Evolutionary conservation across 2,113 vertebrate genomes (phyloP), one percentile per base, ranked within the genome.

Genomic region (Andinoacara biseriatus): DNA sequence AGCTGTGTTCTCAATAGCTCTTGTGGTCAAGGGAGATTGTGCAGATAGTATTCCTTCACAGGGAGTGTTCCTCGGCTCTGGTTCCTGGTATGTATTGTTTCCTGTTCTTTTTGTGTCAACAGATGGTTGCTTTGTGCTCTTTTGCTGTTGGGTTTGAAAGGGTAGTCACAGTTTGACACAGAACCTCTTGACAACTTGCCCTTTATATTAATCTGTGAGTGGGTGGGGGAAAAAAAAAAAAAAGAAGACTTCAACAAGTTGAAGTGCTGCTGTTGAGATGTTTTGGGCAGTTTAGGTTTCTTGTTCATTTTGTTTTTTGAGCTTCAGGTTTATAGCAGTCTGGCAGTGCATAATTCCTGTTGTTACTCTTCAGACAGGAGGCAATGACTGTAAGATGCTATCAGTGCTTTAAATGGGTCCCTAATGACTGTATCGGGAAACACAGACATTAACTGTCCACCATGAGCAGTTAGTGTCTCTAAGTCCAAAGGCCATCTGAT

Each of bases 351-450:
- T 81, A 78, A 77, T 85, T 84, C 78, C 79, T 59, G 63, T 75
- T 69, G 63, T 56, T 86, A 14, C 83, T 72, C 77, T 65, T 54
- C 46, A 84, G 76, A 78, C 43, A 26, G 58, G 79, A 86, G 78
- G 58, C 89, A 92, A 91, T 91, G 84, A 86, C 80, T 87, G 20
- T 74, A 54, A 88, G 92, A 92, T 92, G 56, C 78, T 93, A 91
- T 93, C 89, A 29, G 85, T 61, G 58, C 76, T 90, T 92, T 92
- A 84, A 93, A 89, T 91, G 82, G 84, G 22, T 56, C 69, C 58
- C 58, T 92, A 92, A 92, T 93, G 89, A 89, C 83, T 86, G 31
- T 80, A 89, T 91, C 17, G 22, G 84, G 67, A 89, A 89, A 80
- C 49, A 49, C 62, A 81, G 81, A 86, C 85, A 89, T 91, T 88